phyloP scores from a whole-genome alignment of 1,140 invertebrate species.

The Drosophila subobscura region DNA sequence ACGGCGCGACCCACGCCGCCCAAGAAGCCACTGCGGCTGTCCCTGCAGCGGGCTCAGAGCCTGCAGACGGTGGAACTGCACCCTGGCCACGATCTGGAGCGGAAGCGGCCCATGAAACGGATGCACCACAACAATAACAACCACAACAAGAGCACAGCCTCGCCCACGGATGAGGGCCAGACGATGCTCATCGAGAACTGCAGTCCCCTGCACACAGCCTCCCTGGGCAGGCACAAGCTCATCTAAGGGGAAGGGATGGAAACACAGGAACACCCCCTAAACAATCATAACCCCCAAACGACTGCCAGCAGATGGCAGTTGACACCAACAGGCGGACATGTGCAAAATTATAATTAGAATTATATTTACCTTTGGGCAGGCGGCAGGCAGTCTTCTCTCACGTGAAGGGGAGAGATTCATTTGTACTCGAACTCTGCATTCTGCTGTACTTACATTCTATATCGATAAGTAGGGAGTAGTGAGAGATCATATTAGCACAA shows the following conservation, averaged over 20 bases:
- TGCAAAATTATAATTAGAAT: constrained; percentile 62
- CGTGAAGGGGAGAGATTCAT: constrained; percentile 1
- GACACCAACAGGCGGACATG: constrained; percentile 68
- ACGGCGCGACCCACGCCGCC: constrained; percentile 89
- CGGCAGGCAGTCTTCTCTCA: neutral
- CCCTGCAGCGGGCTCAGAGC: constrained; percentile 90
- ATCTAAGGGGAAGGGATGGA: constrained; percentile 41
- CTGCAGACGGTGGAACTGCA: constrained; percentile 88
- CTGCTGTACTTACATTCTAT: constrained; percentile 47
- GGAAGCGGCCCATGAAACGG: constrained; percentile 80
- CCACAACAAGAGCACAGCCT: constrained; percentile 30
- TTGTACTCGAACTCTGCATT: constrained; percentile 6
- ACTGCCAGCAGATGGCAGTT: constrained; percentile 13
- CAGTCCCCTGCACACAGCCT: constrained; percentile 73
- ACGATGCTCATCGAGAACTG: constrained; percentile 67
- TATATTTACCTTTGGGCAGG: constrained; percentile 6
- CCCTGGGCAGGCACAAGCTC: constrained; percentile 75
- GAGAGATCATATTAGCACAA: constrained; percentile 62
- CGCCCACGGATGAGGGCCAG: constrained; percentile 47
- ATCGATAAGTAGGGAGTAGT: constrained; percentile 46
- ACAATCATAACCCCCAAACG: constrained; percentile 39
- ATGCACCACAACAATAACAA: constrained; percentile 70
- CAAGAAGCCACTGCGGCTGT: constrained; percentile 92
- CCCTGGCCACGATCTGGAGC: constrained; percentile 53
- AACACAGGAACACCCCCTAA: constrained; percentile 8